Conservation (phyloP, 2,888 invertebrate genomes). For the Omphaloscelis lunosa region DNA sequence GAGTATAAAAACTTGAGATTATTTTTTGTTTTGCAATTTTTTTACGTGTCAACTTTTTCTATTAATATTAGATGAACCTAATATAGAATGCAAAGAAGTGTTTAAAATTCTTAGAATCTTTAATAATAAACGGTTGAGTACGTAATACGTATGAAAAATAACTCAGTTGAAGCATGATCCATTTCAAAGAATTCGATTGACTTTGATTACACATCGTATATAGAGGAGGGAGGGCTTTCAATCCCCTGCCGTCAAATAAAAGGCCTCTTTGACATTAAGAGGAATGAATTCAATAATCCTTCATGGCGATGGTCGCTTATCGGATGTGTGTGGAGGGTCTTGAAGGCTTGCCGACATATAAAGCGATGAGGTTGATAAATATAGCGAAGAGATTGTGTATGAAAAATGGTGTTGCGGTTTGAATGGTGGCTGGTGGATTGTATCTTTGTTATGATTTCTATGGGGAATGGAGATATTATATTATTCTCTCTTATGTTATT, state of each 20-base stretch:
- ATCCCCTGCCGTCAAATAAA: conserved; percentile 70
- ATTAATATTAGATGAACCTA: conserved; percentile 57
- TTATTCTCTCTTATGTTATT: background rate
- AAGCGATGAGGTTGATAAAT: conserved; percentile 53
- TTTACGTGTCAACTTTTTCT: conserved; percentile 54
- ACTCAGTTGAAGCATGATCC: conserved; percentile 39
- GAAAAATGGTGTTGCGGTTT: conserved; percentile 46
- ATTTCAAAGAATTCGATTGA: conserved; percentile 57
- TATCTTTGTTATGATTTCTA: background rate
- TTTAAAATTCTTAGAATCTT: background rate
- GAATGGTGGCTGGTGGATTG: conserved; percentile 5
- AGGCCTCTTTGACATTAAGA: conserved; percentile 75
- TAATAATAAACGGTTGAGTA: conserved; percentile 11
- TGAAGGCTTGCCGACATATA: conserved; percentile 49
- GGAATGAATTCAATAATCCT: conserved; percentile 76
- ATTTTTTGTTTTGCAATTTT: conserved; percentile 24
- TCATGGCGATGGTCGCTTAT: conserved; percentile 66
- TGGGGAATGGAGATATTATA: conserved; percentile 5
- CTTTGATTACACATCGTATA: conserved; percentile 68
- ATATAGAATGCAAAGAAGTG: conserved; percentile 12
- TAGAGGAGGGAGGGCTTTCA: conserved; percentile 59
- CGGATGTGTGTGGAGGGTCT: conserved; percentile 58
- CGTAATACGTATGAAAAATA: conserved; percentile 49
- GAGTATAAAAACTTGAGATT: conserved; percentile 19
- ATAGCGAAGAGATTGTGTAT: conserved; percentile 41